These are phyloP conservation scores for Carabus problematicus DNA, from an alignment of 2,888 invertebrate genomes.

Conservation along the genomic window DNA sequence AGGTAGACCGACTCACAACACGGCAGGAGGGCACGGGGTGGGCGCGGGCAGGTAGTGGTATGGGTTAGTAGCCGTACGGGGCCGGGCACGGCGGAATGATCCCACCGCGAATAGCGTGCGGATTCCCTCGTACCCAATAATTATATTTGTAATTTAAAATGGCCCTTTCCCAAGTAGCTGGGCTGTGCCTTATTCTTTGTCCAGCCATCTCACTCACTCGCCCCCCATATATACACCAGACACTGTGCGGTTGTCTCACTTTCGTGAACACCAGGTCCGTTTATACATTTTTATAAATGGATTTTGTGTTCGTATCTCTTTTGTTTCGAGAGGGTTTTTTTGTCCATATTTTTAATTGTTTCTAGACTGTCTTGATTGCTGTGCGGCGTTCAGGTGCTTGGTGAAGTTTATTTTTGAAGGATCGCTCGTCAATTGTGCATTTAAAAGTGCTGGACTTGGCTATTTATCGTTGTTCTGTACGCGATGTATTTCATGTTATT, in stretches of 20 bases:
- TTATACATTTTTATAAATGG: conserved; percentile 42
- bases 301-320: conserved; percentile 26
- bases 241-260: background rate
- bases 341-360: conserved; percentile 41
- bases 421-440: too few relatives aligned
- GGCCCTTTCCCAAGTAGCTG: conserved; percentile 39
- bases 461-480: too few relatives aligned
- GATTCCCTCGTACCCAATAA: conserved; percentile 42
- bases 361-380: conserved; percentile 16
- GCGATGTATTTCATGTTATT: too few relatives aligned
- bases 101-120: conserved; percentile 41
- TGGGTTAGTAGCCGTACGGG: conserved; percentile 31
- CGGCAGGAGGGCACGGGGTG: background rate
- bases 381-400: too few relatives aligned
- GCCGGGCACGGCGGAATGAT: conserved; percentile 35
- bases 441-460: too few relatives aligned
- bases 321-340: conserved; percentile 28
- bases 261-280: conserved; percentile 14
- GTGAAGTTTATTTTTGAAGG: too few relatives aligned
- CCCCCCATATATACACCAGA: background rate
- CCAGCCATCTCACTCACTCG: conserved; percentile 3
- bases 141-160: conserved; percentile 43
- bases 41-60: background rate
- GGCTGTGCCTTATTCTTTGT: conserved; percentile 30
- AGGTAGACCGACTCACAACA: too few relatives aligned